Percentiles rank a stretch among this genome's conserved stretches.
Conservation (phyloP, 2,113 vertebrate genomes). For the Otocyon megalotis region DNA sequence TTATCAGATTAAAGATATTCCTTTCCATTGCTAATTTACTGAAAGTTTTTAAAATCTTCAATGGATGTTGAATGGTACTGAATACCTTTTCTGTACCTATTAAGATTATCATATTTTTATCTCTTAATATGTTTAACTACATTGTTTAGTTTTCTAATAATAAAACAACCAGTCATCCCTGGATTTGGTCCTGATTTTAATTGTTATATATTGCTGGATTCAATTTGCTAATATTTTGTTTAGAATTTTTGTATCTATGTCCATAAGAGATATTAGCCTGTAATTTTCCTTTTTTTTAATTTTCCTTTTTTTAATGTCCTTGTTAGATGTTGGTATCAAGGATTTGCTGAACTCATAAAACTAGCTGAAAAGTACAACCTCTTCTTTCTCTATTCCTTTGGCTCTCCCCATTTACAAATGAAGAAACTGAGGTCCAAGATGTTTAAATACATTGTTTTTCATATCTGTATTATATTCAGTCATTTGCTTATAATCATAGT, state of each 20-base stretch:
- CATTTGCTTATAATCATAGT: background rate
- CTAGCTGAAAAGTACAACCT: background rate
- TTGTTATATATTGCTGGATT: background rate
- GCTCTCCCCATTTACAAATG: background rate
- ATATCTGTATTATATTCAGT: background rate
- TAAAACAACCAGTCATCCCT: background rate
- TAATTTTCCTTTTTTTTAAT: slow-evolving; percentile 21
- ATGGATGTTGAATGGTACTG: background rate
- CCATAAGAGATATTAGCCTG: background rate
- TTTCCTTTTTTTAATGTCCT: background rate
- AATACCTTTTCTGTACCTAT: background rate
- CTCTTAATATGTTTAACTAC: background rate
- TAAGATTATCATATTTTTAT: background rate
- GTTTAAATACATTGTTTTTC: slow-evolving; percentile 8
- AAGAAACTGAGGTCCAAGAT: background rate
- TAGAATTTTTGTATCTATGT: background rate
- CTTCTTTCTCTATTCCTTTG: background rate
- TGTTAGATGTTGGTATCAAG: background rate
- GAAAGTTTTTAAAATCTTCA: background rate
- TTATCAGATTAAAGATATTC: background rate
- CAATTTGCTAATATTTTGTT: background rate
- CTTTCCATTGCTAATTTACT: background rate
- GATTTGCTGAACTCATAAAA: slow-evolving; percentile 2
- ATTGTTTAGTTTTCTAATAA: slow-evolving; percentile 40
- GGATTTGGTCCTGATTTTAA: background rate